Conservation (phyloP, 2,797 vertebrate genomes). For the Pseudochaenichthys georgianus region DNA sequence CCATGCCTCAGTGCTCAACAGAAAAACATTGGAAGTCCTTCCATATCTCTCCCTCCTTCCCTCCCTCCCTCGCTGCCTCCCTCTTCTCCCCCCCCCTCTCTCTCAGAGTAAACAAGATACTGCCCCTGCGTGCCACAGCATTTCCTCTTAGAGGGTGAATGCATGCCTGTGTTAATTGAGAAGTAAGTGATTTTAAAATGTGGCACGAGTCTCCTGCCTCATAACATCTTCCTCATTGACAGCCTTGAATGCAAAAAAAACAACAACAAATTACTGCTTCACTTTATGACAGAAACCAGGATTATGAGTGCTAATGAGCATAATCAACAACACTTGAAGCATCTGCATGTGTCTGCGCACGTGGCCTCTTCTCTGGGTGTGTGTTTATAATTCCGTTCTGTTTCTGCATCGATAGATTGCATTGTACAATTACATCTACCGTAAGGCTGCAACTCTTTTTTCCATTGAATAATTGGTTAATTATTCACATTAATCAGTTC, state of each 20-base stretch:
- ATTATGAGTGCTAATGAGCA: conserved; percentile 76
- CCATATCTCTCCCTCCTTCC: conserved; percentile 7
- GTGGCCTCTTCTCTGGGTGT: not conserved
- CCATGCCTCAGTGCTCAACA: conserved; percentile 72
- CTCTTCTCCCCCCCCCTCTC: not conserved
- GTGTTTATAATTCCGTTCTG: not conserved
- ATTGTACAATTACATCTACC: not conserved
- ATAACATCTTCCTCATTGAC: conserved; percentile 54
- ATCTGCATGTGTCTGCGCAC: conserved; percentile 25
- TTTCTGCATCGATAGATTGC: conserved; percentile 1
- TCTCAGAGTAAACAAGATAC: conserved; percentile 46
- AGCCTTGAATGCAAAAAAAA: conserved; percentile 54
- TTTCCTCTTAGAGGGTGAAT: conserved; percentile 24
- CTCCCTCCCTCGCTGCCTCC: not conserved
- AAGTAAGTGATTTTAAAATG: conserved; percentile 49
- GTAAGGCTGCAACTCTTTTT: not conserved
- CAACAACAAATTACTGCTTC: conserved; percentile 68
- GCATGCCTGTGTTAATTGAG: conserved; percentile 47
- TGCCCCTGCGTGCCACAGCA: conserved; percentile 18
- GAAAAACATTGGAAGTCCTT: conserved; percentile 68
- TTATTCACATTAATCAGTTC: not conserved
- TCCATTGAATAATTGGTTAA: not conserved
- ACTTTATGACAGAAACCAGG: conserved; percentile 66
- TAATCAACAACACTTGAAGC: conserved; percentile 66
- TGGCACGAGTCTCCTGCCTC: conserved; percentile 53